A percentile compares a stretch with the other conserved stretches of the same genome.
Conservation (phyloP, 2,113 vertebrate species). For the Myrmophylax atrothorax region DNA sequence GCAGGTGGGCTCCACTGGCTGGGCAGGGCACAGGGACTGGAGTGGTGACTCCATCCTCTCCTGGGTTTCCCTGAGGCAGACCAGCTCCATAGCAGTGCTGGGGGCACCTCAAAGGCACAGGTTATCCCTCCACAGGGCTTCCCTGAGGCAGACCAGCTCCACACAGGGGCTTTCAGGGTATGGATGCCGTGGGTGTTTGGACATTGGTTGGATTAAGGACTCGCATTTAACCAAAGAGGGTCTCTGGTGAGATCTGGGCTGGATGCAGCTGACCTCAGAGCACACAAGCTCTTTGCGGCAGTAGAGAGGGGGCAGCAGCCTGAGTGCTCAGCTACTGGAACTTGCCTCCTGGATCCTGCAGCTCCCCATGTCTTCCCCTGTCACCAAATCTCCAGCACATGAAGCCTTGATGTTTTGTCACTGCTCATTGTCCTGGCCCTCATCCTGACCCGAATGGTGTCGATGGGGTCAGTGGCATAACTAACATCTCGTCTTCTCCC, state of each 20-base stretch:
- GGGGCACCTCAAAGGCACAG: not conserved
- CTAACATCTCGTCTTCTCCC: not conserved
- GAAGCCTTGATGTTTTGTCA: not conserved
- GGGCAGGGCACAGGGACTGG: not conserved
- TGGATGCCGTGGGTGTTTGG: rapidly evolving
- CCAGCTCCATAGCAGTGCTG: not conserved
- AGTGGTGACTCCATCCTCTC: not conserved
- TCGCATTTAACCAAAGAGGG: rapidly evolving
- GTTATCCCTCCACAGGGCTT: not conserved
- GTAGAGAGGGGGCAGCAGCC: not conserved
- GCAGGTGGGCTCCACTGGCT: not conserved
- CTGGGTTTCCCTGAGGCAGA: not conserved
- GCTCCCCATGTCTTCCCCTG: rapidly evolving
- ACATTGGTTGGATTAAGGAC: not conserved
- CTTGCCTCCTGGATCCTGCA: not conserved
- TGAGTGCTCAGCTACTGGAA: not conserved
- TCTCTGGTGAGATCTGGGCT: not conserved
- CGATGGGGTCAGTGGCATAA: rapidly evolving
- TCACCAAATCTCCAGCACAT: not conserved
- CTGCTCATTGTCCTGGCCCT: not conserved
- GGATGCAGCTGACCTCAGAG: not conserved
- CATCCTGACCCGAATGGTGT: not conserved
- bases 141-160: no score
- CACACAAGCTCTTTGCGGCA: not conserved
- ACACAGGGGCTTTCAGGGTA: rapidly evolving